Conservation (phyloP, 2,797 vertebrate genomes). For the Scyliorhinus canicula region DNA sequence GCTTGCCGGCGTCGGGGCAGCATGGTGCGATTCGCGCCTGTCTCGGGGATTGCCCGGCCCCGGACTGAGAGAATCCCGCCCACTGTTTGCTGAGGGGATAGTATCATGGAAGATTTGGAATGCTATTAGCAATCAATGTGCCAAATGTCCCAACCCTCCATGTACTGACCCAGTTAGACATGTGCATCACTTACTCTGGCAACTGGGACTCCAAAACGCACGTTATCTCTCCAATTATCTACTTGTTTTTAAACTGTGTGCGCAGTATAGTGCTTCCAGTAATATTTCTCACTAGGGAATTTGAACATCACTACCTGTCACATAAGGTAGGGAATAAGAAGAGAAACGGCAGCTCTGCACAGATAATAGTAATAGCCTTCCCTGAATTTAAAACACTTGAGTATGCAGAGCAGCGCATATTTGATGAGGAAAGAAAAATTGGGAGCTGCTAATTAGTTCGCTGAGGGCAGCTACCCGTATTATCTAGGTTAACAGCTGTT, state of each 20-base stretch:
- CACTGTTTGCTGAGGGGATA: background rate
- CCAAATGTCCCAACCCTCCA: background rate
- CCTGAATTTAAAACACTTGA: background rate
- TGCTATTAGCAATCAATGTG: background rate
- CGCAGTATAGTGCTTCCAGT: background rate
- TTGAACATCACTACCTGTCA: background rate
- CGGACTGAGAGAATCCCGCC: too few relatives aligned
- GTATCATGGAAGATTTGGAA: background rate
- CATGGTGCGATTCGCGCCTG: too few relatives aligned
- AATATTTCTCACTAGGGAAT: background rate
- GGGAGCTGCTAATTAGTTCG: conserved; percentile 21
- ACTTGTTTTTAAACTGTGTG: background rate
- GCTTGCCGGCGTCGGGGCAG: too few relatives aligned
- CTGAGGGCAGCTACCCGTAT: background rate
- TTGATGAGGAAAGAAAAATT: background rate
- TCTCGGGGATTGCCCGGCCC: too few relatives aligned
- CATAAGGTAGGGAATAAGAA: too few relatives aligned
- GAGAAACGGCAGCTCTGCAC: background rate
- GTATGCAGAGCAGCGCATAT: background rate
- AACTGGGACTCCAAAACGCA: background rate
- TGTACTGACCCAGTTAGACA: background rate
- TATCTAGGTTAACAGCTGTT: conserved; percentile 27
- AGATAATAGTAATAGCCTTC: background rate
- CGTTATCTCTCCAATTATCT: background rate
- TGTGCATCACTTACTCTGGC: background rate